phyloP scores from a whole-genome alignment of 2,797 vertebrate genomes.

The Sibirionetta formosa region DNA sequence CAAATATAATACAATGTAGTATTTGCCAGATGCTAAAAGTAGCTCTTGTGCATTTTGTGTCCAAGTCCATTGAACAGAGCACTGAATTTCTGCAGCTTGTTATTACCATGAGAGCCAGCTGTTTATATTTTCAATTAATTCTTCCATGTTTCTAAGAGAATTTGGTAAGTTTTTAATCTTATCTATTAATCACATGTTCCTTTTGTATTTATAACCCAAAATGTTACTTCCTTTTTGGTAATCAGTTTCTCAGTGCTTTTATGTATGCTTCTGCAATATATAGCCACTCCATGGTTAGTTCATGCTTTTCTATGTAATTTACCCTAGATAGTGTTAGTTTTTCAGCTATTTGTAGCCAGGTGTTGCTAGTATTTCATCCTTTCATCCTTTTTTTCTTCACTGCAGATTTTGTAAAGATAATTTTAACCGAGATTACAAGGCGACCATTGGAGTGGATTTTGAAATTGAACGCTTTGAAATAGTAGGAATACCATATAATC shows the following conservation, averaged over 20 bases:
- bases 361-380: background rate
- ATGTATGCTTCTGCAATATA: background rate
- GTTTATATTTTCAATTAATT: background rate
- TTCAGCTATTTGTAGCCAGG: background rate
- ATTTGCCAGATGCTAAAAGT: background rate
- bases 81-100: background rate
- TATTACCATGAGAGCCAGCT: background rate
- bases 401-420: conserved; percentile 91
- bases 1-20: background rate
- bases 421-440: conserved; percentile 94
- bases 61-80: background rate
- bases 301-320: background rate
- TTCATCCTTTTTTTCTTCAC: background rate
- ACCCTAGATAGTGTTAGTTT: background rate
- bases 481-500: conserved; percentile 88
- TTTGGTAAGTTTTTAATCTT: background rate
- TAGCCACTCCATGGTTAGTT: background rate
- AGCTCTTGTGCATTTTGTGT: background rate
- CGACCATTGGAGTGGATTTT: conserved; percentile 95
- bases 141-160: background rate
- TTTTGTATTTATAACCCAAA: background rate
- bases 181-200: background rate
- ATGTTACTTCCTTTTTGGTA: background rate
- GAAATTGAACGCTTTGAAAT: conserved; percentile 94
- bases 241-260: background rate